Base-by-base conservation (phyloP, 2,888 invertebrate species). In the Meteorus colon region DNA sequence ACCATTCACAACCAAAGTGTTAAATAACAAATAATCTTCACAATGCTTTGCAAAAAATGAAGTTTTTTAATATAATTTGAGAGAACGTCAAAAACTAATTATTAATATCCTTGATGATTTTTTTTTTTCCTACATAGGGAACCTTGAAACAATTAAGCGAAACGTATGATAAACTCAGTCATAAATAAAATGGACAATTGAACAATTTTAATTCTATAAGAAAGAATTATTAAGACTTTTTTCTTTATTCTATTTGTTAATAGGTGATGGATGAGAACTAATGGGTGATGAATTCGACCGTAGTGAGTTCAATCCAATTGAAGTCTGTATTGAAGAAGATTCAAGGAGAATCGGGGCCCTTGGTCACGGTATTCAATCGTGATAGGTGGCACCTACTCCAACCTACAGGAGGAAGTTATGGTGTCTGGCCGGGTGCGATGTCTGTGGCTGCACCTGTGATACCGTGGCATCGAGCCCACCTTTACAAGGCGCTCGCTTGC, bases 401-500 rank as follows among this genome's bases (percentile, higher is more conserved):
- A 82, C 82, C 84, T 82, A 84, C 82, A 85, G 83, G 85, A 82
- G 80, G 84, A 85, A 87, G 88, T 89, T 86, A 88, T 88, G 89
- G 86, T 89, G 86, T 87, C 87, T 85, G 84, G 84, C 82, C 80
- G 83, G 81, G 86, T 86, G 88, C 89, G 84, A 87, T 87, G 88
- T 86, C 86, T 85, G 86, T 86, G 87, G 86, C 87, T 85, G 87
- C 86, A 89, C 89, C 89, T 87, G 90, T 90, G 89, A 89, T 89
- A 87, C 87, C 89, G 86, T 91, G 90, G 89, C 90, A 90, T 85
- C 90, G 91, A 84, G 89, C 90, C 88, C 90, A 91, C 90, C 90
- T 92, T 82, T 92, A 91, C 89, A 92, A 92, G 90, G 90, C 91
- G 86, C 87, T 92, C 80, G 90, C 91, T 82, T 89, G 91, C 82